These are phyloP conservation scores for Parotia lawesii DNA, from an alignment of 2,113 vertebrate species.

Conservation along the genomic window DNA sequence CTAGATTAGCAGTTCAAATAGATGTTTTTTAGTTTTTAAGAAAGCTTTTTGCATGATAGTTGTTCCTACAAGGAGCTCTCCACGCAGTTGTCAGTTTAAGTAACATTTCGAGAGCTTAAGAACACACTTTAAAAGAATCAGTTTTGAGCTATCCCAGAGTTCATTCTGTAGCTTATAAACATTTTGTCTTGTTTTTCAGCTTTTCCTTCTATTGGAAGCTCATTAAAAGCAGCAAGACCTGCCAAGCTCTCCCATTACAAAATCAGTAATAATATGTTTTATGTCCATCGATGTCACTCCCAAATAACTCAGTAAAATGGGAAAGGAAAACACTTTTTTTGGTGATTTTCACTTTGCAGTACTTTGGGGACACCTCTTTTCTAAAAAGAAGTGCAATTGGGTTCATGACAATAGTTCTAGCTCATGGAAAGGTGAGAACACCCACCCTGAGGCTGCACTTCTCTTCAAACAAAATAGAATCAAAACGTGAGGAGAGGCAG, in stretches of 20 bases:
- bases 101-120: neutral
- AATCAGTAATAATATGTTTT: neutral
- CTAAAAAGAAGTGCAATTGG: neutral
- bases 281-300: accelerated
- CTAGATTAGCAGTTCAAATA: neutral
- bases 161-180: neutral
- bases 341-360: neutral
- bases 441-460: neutral
- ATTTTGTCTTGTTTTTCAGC: neutral
- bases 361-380: neutral
- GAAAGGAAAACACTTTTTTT: neutral
- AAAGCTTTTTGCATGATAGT: neutral
- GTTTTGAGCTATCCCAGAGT: neutral
- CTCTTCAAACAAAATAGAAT: neutral
- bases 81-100: neutral
- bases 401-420: neutral
- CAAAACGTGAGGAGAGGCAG: accelerated
- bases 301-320: neutral
- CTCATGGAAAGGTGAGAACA: neutral
- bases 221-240: neutral
- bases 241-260: neutral
- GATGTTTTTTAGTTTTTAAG: neutral
- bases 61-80: neutral
- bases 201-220: neutral
- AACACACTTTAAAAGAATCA: neutral